Evolutionary conservation across 2,113 vertebrate species (phyloP).

Genomic region (Pipa parva): DNA sequence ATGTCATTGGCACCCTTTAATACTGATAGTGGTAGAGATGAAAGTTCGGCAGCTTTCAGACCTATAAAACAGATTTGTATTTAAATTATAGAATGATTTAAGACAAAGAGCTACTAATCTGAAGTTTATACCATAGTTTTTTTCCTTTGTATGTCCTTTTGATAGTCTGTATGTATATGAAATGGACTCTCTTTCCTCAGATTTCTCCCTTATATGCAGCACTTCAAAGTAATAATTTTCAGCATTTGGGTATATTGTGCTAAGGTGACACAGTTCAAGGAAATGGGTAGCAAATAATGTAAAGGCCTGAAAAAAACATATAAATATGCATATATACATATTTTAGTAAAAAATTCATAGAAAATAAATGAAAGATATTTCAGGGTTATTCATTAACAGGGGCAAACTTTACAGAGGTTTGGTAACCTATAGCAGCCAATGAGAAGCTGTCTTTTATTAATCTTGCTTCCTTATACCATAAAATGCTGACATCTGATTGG

Average conservation of each 20-base stretch:
- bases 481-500: too few species aligned
- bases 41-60: constrained; percentile 85
- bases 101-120: not conserved
- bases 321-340: too few species aligned
- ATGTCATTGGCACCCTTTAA: constrained; percentile 80
- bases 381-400: too few species aligned
- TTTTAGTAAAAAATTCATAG: too few species aligned
- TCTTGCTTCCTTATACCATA: too few species aligned
- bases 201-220: constrained; percentile 69
- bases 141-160: constrained; percentile 83
- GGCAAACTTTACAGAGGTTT: too few species aligned
- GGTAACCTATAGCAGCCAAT: too few species aligned
- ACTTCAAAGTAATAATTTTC: constrained; percentile 95
- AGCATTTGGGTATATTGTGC: constrained; percentile 83
- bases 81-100: not conserved
- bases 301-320: constrained; percentile 72
- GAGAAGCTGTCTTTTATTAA: too few species aligned
- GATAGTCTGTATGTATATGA: constrained; percentile 81
- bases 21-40: constrained; percentile 72
- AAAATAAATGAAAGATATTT: too few species aligned
- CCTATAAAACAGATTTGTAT: constrained; percentile 56
- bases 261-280: constrained; percentile 85
- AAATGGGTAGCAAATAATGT: constrained; percentile 94
- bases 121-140: constrained; percentile 78
- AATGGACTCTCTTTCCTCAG: constrained; percentile 69